Conservation (phyloP, 2,113 vertebrate species). For the Okapia johnstoni region DNA sequence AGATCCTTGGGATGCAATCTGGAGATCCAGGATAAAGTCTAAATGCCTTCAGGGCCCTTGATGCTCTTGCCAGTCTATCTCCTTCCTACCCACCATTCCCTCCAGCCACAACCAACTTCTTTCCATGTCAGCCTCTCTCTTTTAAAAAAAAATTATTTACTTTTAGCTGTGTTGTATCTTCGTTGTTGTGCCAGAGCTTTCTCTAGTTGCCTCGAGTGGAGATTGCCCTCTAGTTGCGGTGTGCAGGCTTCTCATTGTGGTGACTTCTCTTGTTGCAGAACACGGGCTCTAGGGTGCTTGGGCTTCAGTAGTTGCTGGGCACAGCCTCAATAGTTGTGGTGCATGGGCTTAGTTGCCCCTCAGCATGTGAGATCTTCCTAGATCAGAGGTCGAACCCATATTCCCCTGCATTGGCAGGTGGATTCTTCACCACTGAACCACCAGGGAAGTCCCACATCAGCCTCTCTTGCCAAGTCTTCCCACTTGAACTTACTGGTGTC, state of each 20-base stretch:
- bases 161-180: neutral
- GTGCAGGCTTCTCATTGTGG: neutral
- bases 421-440: neutral
- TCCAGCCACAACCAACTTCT: neutral
- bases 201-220: accelerated
- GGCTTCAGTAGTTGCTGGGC: neutral
- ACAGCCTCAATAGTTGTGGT: neutral
- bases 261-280: neutral
- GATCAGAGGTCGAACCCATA: neutral
- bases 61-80: neutral
- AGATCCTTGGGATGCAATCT: neutral
- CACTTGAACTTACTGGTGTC: neutral
- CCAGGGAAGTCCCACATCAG: neutral
- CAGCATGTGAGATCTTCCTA: neutral
- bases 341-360: neutral
- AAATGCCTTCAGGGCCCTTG: neutral
- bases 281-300: neutral
- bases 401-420: neutral
- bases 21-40: neutral
- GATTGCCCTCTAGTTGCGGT: neutral
- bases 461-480: neutral
- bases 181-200: neutral
- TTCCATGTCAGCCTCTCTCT: neutral
- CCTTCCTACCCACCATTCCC: neutral
- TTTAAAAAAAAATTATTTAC: neutral